Evolutionary conservation across 2,113 vertebrate genomes (phyloP).

Genomic region (Phrynosoma blainvillii): DNA sequence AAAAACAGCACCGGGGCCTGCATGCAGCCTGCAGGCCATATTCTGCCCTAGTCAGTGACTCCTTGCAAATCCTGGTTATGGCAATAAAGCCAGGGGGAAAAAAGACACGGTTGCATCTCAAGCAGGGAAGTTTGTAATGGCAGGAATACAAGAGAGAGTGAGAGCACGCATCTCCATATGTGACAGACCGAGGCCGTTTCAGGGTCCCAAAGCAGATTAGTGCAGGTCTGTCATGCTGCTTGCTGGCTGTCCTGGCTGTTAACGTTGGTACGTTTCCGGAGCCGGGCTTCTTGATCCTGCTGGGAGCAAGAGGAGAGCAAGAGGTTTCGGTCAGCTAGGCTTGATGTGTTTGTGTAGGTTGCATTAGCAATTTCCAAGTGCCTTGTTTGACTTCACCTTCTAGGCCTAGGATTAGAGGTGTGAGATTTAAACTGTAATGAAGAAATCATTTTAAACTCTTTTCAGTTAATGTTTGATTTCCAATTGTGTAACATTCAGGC

Average conservation of each 20-base stretch:
- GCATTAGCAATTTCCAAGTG: no score
- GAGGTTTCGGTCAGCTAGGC: not conserved
- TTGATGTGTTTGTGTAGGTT: no score
- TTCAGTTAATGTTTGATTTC: no score
- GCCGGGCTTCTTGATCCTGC: slow-evolving; percentile 64
- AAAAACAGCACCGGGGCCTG: no score
- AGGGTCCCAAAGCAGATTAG: fast-evolving
- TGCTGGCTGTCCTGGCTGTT: not conserved
- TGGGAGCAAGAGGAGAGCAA: not conserved
- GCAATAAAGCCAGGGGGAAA: not conserved
- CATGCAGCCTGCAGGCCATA: no score
- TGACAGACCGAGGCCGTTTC: not conserved
- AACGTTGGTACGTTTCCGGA: slow-evolving; percentile 38
- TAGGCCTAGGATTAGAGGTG: no score
- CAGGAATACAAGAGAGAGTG: not conserved
- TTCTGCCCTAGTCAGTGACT: no score
- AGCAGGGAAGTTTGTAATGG: fast-evolving
- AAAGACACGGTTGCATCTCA: slow-evolving; percentile 10
- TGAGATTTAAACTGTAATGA: no score
- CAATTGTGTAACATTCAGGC: no score
- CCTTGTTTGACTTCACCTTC: no score
- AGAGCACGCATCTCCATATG: not conserved
- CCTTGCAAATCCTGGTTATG: not conserved
- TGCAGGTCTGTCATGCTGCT: slow-evolving; percentile 10
- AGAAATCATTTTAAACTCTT: no score